A percentile compares a stretch with the other conserved stretches of the same genome.
phyloP scores from a whole-genome alignment of 1,140 invertebrate species.

The Lycorma delicatula region DNA sequence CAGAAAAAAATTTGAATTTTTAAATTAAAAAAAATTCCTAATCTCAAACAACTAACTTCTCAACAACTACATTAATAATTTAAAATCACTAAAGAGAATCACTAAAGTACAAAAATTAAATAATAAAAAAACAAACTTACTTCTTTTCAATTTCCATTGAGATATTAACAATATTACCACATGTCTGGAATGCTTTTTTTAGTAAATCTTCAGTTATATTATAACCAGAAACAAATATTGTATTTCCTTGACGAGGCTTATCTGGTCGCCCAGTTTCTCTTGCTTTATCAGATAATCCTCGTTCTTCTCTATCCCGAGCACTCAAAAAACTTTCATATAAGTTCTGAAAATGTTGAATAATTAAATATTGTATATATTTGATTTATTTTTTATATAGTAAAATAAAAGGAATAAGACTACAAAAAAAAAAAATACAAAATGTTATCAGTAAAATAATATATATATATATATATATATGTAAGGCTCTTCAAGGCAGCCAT shows the following conservation, averaged over 20 bases:
- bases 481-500: no score
- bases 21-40: no score
- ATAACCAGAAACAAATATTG: conserved; percentile 73
- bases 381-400: not conserved
- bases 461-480: no score
- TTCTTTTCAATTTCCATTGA: conserved; percentile 83
- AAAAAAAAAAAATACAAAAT: conserved; percentile 3
- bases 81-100: no score
- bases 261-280: conserved; percentile 44
- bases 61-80: no score
- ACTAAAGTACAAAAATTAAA: no score
- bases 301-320: conserved; percentile 56
- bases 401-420: not conserved
- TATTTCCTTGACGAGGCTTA: conserved; percentile 68
- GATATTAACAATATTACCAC: conserved; percentile 78
- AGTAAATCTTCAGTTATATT: conserved; percentile 76
- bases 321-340: conserved; percentile 85
- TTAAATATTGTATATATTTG: no score
- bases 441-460: not conserved
- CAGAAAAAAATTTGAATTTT: no score
- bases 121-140: conserved; percentile 45
- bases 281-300: conserved; percentile 41
- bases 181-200: conserved; percentile 65
- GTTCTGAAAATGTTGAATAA: conserved; percentile 44
- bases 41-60: no score